Evolutionary conservation across 1,140 invertebrate species (phyloP).

Genomic region (Apis dorsata): DNA sequence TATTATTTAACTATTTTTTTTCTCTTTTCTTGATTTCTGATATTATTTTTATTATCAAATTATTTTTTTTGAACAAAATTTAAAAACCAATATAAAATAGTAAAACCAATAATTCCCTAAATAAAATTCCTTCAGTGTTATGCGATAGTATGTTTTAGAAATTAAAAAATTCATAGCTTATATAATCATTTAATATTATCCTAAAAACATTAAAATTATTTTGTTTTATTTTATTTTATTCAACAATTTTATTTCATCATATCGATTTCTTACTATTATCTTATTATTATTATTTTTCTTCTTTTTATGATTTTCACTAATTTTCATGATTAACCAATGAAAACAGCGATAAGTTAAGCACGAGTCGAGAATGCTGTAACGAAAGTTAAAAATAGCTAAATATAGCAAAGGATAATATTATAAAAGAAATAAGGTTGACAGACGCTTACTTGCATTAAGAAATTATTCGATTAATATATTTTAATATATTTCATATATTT

Average conservation of each 20-base stretch:
- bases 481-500: background rate
- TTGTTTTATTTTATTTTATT: background rate
- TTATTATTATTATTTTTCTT: background rate
- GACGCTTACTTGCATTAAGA: conserved; percentile 25
- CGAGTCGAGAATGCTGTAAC: conserved; percentile 18
- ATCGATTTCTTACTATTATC: background rate
- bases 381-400: conserved; percentile 39
- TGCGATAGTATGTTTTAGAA: background rate
- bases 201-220: background rate
- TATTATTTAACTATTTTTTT: no score
- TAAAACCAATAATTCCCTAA: no score
- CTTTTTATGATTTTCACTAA: background rate
- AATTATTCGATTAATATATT: background rate
- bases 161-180: background rate
- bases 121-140: no score
- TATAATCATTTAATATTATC: no score
- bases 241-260: background rate
- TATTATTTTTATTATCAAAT: conserved; percentile 6
- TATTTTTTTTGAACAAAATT: background rate
- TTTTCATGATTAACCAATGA: conserved; percentile 20
- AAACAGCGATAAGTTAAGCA: background rate
- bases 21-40: background rate
- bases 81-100: background rate
- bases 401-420: conserved; percentile 8
- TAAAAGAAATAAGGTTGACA: conserved; percentile 44